Percentiles rank a stretch among this genome's conserved stretches.
phyloP scores from a whole-genome alignment of 2,888 invertebrate genomes.

The Silvanus unidentatus region DNA sequence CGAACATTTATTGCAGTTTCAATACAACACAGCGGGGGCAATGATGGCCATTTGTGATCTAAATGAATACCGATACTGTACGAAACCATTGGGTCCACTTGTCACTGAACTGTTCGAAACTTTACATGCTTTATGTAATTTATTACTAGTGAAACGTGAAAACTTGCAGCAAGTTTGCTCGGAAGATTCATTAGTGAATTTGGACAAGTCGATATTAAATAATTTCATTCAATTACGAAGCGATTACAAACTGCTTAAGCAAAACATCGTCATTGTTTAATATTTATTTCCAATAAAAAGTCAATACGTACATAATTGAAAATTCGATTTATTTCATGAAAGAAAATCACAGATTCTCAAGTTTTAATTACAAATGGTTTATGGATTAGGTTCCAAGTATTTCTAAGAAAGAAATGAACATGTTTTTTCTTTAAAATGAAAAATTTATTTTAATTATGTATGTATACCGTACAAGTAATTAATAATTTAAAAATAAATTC shows the following conservation, averaged over 20 bases:
- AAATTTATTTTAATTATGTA: too few species aligned
- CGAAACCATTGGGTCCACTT: slow-evolving; percentile 68
- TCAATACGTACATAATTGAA: background rate
- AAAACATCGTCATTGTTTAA: slow-evolving; percentile 31
- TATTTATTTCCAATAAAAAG: background rate
- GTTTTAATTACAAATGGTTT: background rate
- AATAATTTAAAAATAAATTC: too few species aligned
- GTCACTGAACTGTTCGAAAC: slow-evolving; percentile 90
- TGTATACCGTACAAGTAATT: too few species aligned
- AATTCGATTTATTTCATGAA: background rate
- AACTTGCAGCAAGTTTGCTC: slow-evolving; percentile 93
- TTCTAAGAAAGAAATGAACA: too few species aligned
- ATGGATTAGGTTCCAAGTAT: too few species aligned
- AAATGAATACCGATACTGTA: slow-evolving; percentile 90
- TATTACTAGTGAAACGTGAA: slow-evolving; percentile 90
- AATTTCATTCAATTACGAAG: slow-evolving; percentile 92
- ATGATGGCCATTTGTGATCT: slow-evolving; percentile 98
- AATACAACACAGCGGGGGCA: slow-evolving; percentile 92
- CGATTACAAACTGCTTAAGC: slow-evolving; percentile 86
- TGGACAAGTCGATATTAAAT: slow-evolving; percentile 83
- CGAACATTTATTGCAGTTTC: slow-evolving; percentile 90
- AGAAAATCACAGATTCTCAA: too few species aligned
- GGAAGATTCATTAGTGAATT: slow-evolving; percentile 85
- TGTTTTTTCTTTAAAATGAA: too few species aligned
- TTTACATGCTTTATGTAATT: slow-evolving; percentile 90